Base-by-base conservation (phyloP, 1,140 invertebrate genomes). In the Drosophila persimilis region DNA sequence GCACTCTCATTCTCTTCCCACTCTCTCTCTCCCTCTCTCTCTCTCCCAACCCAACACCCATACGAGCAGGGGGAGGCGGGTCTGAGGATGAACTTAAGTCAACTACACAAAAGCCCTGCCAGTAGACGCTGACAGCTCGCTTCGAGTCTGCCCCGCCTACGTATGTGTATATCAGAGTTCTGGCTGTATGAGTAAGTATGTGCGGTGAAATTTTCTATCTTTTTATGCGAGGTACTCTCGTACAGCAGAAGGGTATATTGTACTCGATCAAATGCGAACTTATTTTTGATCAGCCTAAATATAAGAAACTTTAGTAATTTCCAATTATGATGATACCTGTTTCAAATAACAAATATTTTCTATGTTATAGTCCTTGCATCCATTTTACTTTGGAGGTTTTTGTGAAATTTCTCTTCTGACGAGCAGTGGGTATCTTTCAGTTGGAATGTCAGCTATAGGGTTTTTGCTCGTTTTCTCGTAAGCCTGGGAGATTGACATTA, bases 51-150 rank as follows among this genome's bases (percentile, higher is more conserved):
- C 17, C 44, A 50, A 26, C 31, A 43, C 8, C 8, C 26, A n/a
- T 29, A 29, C 63, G 45, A 24, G 47, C 50, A 41, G 26, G 8
- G 24, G 20, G 17, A 2, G 11, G 11, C 11, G 51, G 46, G 54
- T 50, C 35, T 13, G 35, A 13, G 43, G 64, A 55, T 53, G 58
- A 59, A 63, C 52, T 73, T 61, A 59, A 77, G 66, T 66, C 77
- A 80, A 77, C 72, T 80, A 60, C 78, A 80, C 72, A 80, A 80
- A 80, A 58, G 77, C 77, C 65, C 50, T 80, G 65, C 65, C 72
- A 75, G 64, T 71, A 80, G 77, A 75, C 72, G 67, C 26, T 62
- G 65, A 58, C 77, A 76, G 46, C 48, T 53, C 59, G 53, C 69
- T 61, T 61, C 51, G 20, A 47, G 41, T 39, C 47, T 48, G 65